phyloP scores from a whole-genome alignment of 2,888 invertebrate species.

The Mimas tiliae region DNA sequence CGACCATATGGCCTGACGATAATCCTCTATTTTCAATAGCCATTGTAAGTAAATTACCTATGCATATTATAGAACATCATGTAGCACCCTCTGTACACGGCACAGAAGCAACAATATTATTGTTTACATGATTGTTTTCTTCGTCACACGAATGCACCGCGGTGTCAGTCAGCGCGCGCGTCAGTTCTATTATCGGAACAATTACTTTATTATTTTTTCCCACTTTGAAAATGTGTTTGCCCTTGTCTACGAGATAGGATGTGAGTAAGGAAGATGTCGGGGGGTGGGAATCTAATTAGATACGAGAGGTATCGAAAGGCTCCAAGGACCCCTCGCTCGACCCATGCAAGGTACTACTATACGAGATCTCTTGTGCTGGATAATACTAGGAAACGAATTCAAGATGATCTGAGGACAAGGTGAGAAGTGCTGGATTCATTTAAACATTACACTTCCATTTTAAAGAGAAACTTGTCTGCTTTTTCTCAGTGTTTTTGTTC shows the following conservation, averaged over 20 bases:
- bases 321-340: slow-evolving; percentile 57
- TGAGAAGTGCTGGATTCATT: slow-evolving; percentile 39
- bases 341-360: slow-evolving; percentile 70
- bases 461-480: neutral
- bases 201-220: slow-evolving; percentile 16
- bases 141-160: slow-evolving; percentile 65
- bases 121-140: slow-evolving; percentile 76
- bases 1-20: neutral
- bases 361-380: slow-evolving; percentile 64
- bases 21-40: neutral
- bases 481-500: neutral
- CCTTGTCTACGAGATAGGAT: slow-evolving; percentile 45
- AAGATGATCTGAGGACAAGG: slow-evolving; percentile 53
- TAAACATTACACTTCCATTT: neutral
- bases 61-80: slow-evolving; percentile 51
- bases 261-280: slow-evolving; percentile 64
- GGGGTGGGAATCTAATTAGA: slow-evolving; percentile 63
- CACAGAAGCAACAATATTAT: slow-evolving; percentile 67
- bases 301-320: slow-evolving; percentile 66
- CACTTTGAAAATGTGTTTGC: slow-evolving; percentile 40
- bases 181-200: slow-evolving; percentile 41
- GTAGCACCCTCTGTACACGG: slow-evolving; percentile 38
- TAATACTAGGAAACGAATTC: slow-evolving; percentile 46
- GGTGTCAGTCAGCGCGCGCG: slow-evolving; percentile 49
- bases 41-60: neutral